phyloP scores from a whole-genome alignment of 2,888 invertebrate species.

The Metalampra italica region DNA sequence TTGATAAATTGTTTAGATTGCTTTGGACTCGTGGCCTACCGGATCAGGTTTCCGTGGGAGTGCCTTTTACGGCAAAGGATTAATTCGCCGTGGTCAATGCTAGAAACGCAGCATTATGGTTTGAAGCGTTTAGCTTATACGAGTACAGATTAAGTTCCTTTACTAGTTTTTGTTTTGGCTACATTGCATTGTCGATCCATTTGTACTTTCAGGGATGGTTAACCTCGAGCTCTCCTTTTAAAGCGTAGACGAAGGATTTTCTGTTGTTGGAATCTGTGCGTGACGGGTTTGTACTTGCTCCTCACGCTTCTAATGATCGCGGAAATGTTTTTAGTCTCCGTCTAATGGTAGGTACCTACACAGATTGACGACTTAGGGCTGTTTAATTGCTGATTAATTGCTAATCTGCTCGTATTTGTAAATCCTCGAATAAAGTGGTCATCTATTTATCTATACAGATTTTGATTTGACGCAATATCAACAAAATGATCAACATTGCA shows the following conservation, averaged over 20 bases:
- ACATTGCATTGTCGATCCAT: slow-evolving; percentile 9
- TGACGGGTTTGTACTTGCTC: slow-evolving; percentile 21
- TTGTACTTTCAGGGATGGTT: slow-evolving; percentile 16
- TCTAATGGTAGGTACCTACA: too few relatives aligned
- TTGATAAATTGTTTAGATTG: slow-evolving; percentile 70
- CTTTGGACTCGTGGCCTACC: slow-evolving; percentile 52
- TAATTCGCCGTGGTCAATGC: slow-evolving; percentile 60
- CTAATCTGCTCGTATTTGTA: too few relatives aligned
- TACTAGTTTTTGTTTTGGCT: slow-evolving; percentile 22
- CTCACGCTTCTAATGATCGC: slow-evolving; percentile 12
- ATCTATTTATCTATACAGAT: too few relatives aligned
- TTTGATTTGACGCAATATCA: too few relatives aligned
- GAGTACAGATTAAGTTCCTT: slow-evolving; percentile 27
- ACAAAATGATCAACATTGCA: too few relatives aligned
- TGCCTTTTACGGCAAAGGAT: slow-evolving; percentile 66
- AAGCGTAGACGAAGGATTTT: slow-evolving; percentile 15
- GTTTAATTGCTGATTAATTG: too few relatives aligned
- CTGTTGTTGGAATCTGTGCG: slow-evolving; percentile 19
- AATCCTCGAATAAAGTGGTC: neutral
- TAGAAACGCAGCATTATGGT: slow-evolving; percentile 31
- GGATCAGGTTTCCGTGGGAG: slow-evolving; percentile 65
- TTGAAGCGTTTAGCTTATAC: slow-evolving; percentile 27
- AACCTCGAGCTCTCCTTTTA: slow-evolving; percentile 21
- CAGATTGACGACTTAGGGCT: too few relatives aligned
- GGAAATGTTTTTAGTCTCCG: slow-evolving; percentile 11